Evolutionary conservation across 2,888 invertebrate genomes (phyloP), one percentile per base, ranked within the genome.

Genomic region (Choreutis nemorana): DNA sequence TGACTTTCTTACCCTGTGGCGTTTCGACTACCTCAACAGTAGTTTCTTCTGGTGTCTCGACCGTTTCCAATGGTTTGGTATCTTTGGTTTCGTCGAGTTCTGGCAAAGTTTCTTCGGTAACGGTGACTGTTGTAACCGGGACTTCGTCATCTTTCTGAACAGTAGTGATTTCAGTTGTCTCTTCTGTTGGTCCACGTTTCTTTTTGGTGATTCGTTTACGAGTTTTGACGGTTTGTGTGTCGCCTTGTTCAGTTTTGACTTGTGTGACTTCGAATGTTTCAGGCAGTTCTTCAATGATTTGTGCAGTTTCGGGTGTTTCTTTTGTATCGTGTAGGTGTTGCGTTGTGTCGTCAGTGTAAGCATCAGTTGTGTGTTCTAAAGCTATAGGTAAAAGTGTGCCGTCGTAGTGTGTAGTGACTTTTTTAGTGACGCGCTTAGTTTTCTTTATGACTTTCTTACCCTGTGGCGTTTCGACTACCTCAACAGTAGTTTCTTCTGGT

Each of bases 331-430:
- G 18, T 2, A 48, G 35, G 11, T 45, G 47, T 31, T 39, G 41
- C 10, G 28, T 25, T 10, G 45, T 41, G 28, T 54, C 50, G 8
- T 52, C 44, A 43, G 42, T 41, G 34, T 56, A 39, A 37, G 62
- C 43, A 31, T 65, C 62, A 39, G 62, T 44, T 16, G 57, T 57
- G 23, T 63, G 49, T 37, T 72, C 59, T 3, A 65, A 40, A 30
- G 64, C 50, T 45, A 71, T 44, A 40, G 78, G 54, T 55, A n/a
- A n/a, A n/a, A n/a, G n/a, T n/a, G n/a, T n/a, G n/a, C n/a, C n/a
- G n/a, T n/a, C n/a, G n/a, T n/a, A n/a, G n/a, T n/a, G n/a, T n/a
- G n/a, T n/a, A n/a, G n/a, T n/a, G n/a, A n/a, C n/a, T n/a, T n/a
- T n/a, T n/a, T n/a, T n/a, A n/a, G n/a, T n/a, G n/a, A n/a, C n/a